Percentiles rank a stretch among this genome's conserved stretches.
These are phyloP conservation scores for Macrosoma leucophasiata DNA, from an alignment of 2,888 invertebrate genomes.

Conservation along the genomic window DNA sequence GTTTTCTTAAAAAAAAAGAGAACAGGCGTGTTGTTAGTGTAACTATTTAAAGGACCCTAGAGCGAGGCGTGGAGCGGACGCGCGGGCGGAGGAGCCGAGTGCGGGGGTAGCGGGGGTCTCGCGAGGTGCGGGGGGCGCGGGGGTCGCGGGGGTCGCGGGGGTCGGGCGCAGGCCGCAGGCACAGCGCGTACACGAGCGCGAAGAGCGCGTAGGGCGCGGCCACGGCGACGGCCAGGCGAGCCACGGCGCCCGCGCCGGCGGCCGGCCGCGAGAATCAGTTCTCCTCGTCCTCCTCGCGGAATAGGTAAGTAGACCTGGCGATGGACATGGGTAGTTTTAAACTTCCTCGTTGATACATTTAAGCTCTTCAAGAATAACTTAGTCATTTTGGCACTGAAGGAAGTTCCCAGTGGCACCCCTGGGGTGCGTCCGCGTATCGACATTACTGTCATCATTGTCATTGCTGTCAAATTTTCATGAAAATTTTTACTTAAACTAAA, in stretches of 20 bases:
- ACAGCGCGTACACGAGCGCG: slow-evolving; percentile 45
- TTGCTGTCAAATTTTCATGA: too few species aligned
- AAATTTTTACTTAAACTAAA: too few species aligned
- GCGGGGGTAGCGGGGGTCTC: slow-evolving; percentile 13
- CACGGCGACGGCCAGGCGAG: slow-evolving; percentile 45
- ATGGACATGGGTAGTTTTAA: neutral
- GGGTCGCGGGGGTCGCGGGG: slow-evolving; percentile 17
- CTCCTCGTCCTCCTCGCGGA: slow-evolving; percentile 85
- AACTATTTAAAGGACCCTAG: too few species aligned
- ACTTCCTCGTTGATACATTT: too few species aligned
- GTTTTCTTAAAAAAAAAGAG: too few species aligned
- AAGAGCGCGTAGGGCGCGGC: slow-evolving; percentile 57
- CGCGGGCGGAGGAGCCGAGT: slow-evolving; percentile 1
- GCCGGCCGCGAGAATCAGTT: slow-evolving; percentile 66
- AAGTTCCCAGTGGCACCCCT: too few species aligned
- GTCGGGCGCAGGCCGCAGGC: slow-evolving; percentile 31
- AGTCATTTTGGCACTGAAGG: too few species aligned
- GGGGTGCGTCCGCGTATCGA: too few species aligned
- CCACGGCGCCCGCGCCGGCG: slow-evolving; percentile 69
- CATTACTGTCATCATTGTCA: too few species aligned
- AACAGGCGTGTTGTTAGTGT: too few species aligned
- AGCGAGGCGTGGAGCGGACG: too few species aligned
- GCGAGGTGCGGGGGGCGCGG: slow-evolving; percentile 16
- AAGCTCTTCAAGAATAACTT: too few species aligned
- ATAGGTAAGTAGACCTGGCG: slow-evolving; percentile 89